These are phyloP conservation scores for Contarinia nasturtii DNA, from an alignment of 1,140 invertebrate species.

Conservation along the genomic window DNA sequence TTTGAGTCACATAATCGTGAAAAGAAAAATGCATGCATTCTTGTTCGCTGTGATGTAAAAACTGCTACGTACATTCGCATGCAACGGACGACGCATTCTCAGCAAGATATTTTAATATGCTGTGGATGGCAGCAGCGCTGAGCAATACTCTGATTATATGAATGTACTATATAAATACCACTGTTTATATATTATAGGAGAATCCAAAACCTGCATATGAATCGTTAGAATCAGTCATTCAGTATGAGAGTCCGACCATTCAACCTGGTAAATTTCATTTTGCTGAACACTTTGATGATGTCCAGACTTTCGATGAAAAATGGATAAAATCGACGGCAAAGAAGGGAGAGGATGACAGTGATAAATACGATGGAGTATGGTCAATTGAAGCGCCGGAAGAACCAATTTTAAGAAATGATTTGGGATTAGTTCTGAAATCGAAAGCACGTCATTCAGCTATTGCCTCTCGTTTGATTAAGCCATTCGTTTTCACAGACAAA, in stretches of 20 bases:
- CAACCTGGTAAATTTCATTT: conserved; percentile 47
- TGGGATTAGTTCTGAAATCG: conserved; percentile 78
- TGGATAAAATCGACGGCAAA: conserved; percentile 86
- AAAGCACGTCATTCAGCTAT: conserved; percentile 96
- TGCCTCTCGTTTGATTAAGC: conserved; percentile 53
- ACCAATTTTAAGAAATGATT: conserved; percentile 61
- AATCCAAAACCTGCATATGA: no score
- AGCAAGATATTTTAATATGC: no score
- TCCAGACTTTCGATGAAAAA: conserved; percentile 45
- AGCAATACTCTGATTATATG: no score
- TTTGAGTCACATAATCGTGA: no score
- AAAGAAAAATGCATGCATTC: no score
- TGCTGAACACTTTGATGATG: conserved; percentile 82
- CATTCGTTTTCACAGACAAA: conserved; percentile 72
- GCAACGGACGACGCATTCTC: no score
- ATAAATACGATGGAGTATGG: conserved; percentile 84
- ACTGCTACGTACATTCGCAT: no score
- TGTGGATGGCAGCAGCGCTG: no score
- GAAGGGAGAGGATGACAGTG: conserved; percentile 80
- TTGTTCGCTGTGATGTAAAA: no score
- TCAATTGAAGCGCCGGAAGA: conserved; percentile 56
- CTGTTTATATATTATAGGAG: no score
- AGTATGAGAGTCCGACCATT: conserved; percentile 37
- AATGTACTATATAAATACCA: no score
- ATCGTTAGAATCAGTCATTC: neutral